Percentiles rank a stretch among this genome's conserved stretches.
These are phyloP conservation scores for Panurus biarmicus DNA, from an alignment of 2,113 vertebrate genomes.

Conservation along the genomic window DNA sequence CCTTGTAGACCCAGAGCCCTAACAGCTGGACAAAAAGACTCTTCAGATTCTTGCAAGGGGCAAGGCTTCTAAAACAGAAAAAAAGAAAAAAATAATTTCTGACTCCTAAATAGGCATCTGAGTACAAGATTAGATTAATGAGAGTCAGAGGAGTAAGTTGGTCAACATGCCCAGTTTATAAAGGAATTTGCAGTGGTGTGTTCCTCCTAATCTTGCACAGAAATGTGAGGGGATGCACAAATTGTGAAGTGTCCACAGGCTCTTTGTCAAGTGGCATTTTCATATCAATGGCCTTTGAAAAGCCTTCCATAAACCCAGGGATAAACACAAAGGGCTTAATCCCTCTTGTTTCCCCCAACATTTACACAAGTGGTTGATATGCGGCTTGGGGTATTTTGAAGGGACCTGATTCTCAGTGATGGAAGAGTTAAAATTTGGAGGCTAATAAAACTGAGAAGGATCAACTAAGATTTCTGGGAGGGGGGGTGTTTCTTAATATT, in stretches of 20 bases:
- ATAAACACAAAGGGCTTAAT: background rate
- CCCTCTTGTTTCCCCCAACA: background rate
- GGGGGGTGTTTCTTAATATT: background rate
- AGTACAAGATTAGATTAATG: background rate
- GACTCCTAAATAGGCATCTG: fast-evolving
- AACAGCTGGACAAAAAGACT: background rate
- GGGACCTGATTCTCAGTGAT: background rate
- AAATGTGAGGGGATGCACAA: background rate
- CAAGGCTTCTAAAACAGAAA: background rate
- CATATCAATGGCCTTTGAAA: background rate
- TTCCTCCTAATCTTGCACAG: background rate
- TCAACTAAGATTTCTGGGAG: background rate
- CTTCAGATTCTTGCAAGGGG: background rate
- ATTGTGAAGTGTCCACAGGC: background rate
- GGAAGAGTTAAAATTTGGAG: background rate
- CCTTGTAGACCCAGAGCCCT: background rate
- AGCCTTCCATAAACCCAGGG: background rate
- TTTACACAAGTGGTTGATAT: background rate
- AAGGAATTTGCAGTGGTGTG: background rate
- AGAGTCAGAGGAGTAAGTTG: background rate
- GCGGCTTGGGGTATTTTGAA: background rate
- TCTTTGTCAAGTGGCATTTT: background rate
- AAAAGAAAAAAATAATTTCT: background rate
- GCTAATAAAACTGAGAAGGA: background rate
- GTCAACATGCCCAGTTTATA: background rate